Evolutionary conservation across 2,113 vertebrate species (phyloP).

Genomic region (Orientallactaga bullata): DNA sequence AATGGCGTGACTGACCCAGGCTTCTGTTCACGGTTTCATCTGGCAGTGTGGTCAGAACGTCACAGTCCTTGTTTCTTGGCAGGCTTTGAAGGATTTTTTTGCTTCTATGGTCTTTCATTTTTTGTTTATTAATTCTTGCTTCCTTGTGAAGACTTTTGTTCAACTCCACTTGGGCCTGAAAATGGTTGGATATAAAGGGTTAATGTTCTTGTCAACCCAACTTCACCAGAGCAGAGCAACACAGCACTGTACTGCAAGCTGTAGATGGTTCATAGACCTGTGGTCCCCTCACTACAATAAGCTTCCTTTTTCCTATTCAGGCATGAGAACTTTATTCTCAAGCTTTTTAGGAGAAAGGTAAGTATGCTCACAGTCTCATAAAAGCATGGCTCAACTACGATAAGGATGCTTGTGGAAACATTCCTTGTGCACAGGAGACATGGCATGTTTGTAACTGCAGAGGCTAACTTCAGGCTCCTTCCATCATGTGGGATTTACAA

Average conservation of each 20-base stretch:
- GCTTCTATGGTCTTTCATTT: constrained; percentile 71
- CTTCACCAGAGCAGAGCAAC: neutral
- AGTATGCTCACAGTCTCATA: neutral
- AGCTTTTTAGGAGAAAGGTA: neutral
- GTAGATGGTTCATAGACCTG: neutral
- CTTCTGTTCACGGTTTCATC: constrained; percentile 66
- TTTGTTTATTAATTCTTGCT: constrained; percentile 78
- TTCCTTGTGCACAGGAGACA: neutral
- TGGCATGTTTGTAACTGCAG: neutral
- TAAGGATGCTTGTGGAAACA: neutral
- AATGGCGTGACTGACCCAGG: constrained; percentile 77
- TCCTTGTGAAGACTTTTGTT: constrained; percentile 84
- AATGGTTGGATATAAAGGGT: constrained; percentile 57
- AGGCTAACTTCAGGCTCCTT: neutral
- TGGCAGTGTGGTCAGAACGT: constrained; percentile 61
- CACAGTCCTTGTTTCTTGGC: neutral
- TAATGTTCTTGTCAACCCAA: neutral
- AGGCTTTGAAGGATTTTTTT: constrained; percentile 65
- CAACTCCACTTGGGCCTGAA: constrained; percentile 85
- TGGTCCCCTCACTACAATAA: neutral
- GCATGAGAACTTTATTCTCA: neutral
- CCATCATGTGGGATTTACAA: neutral
- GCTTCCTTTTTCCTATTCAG: neutral
- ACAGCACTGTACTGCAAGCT: neutral
- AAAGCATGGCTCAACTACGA: neutral